Base-by-base conservation (phyloP, 2,888 invertebrate genomes). In the Labia minor region DNA sequence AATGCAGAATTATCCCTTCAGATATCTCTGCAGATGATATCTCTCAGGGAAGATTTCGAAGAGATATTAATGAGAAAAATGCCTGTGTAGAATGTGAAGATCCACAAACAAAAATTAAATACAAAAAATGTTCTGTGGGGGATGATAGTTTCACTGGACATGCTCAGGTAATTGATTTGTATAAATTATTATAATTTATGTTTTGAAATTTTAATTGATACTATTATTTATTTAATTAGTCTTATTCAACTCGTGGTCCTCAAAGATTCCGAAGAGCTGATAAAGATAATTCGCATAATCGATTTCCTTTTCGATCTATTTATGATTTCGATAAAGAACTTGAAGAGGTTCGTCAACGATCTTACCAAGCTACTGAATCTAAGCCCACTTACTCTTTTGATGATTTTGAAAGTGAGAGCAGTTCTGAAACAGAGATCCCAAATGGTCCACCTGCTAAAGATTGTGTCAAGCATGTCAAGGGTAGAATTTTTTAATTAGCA, bases 21-120 rank as follows among this genome's bases (percentile, higher is more conserved):
- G 49, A 67, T 19, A 72, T 75, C 3, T 72, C 74, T 3, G 67
- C 73, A 6, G 72, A 72, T 4, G 74, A 76, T 49, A 71, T 72
- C 6, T 70, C 73, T 63, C 69, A 72, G 14, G 72, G 74, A 1
- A 68, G 73, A 20, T 71, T 72, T 21, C 71, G 73, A 26, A 71
- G 74, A n/a, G 72, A 78, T 49, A 49, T 16, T 49, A 49, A 16
- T 49, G 49, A 49, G 14, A 49, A 49, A 3, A 49, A 49, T 49
- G 49, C 8, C 2, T 49, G 49, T 49, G 49, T 49, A 3, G 49
- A 49, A 49, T 49, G 49, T 49, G 49, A 49, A 49, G 49, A 49
- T 49, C 49, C 49, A n/a, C n/a, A 49, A 49, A 49, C 49, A 11
- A 14, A 14, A 16, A 14, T 49, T 49, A n/a, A 11, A 49, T 49